phyloP scores from a whole-genome alignment of 2,888 invertebrate species.

The Chaitophorus viminalis region DNA sequence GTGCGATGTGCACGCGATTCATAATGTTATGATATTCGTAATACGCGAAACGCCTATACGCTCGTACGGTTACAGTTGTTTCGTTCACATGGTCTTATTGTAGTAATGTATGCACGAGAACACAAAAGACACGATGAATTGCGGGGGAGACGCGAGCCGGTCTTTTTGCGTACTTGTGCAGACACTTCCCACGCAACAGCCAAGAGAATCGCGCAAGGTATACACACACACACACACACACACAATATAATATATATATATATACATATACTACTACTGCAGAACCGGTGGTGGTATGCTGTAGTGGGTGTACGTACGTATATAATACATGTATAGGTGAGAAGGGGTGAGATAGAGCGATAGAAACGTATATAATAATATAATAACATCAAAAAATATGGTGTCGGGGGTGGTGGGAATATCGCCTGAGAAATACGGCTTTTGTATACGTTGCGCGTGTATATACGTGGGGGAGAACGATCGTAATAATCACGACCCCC shows the following conservation, averaged over 20 bases:
- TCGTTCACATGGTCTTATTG: background rate
- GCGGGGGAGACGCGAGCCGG: conserved; percentile 43
- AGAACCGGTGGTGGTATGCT: background rate
- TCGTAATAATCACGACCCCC: conserved; percentile 13
- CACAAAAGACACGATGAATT: conserved; percentile 21
- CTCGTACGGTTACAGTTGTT: background rate
- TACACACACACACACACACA: no score
- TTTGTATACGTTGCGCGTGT: conserved; percentile 14
- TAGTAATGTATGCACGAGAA: conserved; percentile 6
- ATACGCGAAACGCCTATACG: background rate
- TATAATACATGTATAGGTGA: background rate
- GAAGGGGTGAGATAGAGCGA: background rate
- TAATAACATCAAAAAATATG: background rate
- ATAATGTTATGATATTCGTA: background rate
- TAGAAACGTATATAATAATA: background rate
- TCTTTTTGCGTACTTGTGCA: background rate
- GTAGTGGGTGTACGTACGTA: background rate
- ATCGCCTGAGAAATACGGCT: conserved; percentile 11
- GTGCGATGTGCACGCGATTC: background rate
- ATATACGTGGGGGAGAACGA: background rate
- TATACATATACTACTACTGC: no score
- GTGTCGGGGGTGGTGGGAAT: conserved; percentile 38
- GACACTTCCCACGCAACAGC: conserved; percentile 12
- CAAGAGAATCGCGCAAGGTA: background rate
- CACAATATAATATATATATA: no score